These are phyloP conservation scores for Pygmarrhopalites habei DNA, from an alignment of 1,140 invertebrate species.

Conservation along the genomic window DNA sequence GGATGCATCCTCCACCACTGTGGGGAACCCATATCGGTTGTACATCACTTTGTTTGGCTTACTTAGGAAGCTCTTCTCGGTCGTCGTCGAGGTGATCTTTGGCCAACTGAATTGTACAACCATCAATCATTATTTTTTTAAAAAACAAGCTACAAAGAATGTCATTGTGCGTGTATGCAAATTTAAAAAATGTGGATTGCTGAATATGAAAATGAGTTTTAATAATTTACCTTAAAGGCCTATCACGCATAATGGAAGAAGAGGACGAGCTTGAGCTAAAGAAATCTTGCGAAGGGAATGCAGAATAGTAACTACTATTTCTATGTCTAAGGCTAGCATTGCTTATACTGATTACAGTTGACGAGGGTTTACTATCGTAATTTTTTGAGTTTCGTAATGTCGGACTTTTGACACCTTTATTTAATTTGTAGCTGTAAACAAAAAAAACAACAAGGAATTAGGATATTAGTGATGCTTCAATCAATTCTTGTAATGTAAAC, in stretches of 20 bases:
- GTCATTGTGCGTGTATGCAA: background rate
- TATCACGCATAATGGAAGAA: background rate
- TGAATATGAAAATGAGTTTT: background rate
- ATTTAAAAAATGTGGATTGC: background rate
- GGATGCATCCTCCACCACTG: background rate
- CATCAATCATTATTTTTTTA: background rate
- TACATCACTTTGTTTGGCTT: conserved; percentile 20
- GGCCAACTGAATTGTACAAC: background rate
- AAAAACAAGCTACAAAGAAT: background rate
- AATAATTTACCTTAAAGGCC: background rate
- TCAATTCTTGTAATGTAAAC: too few relatives aligned
- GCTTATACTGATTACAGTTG: background rate
- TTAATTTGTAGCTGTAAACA: conserved; percentile 38
- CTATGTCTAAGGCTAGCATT: background rate
- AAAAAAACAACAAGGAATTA: too few relatives aligned
- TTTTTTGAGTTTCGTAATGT: conserved; percentile 21
- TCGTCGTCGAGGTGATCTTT: background rate
- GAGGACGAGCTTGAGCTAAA: conserved; percentile 8
- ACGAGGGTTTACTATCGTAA: conserved; percentile 14
- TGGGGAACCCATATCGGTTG: conserved; percentile 31
- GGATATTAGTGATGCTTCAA: too few relatives aligned
- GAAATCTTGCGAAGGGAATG: background rate
- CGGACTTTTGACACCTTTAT: conserved; percentile 29
- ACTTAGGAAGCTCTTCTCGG: background rate
- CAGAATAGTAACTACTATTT: background rate